phyloP scores from a whole-genome alignment of 1,140 invertebrate species.

The Aphelenchoides besseyi region DNA sequence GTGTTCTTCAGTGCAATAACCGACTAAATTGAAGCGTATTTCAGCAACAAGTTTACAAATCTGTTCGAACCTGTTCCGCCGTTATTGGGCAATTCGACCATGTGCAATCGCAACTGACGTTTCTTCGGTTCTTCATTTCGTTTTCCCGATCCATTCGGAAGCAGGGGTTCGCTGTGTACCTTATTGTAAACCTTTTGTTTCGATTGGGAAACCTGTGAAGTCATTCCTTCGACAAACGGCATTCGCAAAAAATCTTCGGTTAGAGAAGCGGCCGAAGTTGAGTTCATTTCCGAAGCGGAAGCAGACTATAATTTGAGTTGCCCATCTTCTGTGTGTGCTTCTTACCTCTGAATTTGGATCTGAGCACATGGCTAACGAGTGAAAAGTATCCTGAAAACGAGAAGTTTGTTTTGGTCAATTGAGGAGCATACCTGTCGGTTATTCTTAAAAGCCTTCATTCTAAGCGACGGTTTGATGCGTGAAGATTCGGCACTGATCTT shows the following conservation, averaged over 20 bases:
- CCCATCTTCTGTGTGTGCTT: background rate
- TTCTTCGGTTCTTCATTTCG: background rate
- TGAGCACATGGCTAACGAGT: background rate
- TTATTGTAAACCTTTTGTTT: conserved; percentile 12
- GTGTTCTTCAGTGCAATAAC: background rate
- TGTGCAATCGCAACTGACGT: background rate
- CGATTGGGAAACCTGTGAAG: background rate
- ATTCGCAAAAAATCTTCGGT: conserved; percentile 16
- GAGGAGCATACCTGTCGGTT: conserved; percentile 1
- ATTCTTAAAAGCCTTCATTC: conserved; percentile 18
- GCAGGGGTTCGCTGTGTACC: background rate
- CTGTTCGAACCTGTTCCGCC: background rate
- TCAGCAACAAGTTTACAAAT: too few species aligned
- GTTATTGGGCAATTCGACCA: background rate
- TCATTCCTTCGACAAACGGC: background rate
- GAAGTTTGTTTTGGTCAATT: background rate
- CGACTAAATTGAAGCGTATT: background rate
- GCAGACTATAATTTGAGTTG: too few species aligned
- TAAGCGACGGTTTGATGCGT: background rate
- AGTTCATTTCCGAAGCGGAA: background rate
- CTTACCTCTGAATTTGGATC: conserved; percentile 1
- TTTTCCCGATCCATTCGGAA: background rate
- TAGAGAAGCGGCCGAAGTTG: background rate
- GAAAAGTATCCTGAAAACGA: background rate
- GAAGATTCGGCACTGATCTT: background rate